Conservation (phyloP, 2,888 invertebrate genomes). For the Scaptomyza reducta region DNA sequence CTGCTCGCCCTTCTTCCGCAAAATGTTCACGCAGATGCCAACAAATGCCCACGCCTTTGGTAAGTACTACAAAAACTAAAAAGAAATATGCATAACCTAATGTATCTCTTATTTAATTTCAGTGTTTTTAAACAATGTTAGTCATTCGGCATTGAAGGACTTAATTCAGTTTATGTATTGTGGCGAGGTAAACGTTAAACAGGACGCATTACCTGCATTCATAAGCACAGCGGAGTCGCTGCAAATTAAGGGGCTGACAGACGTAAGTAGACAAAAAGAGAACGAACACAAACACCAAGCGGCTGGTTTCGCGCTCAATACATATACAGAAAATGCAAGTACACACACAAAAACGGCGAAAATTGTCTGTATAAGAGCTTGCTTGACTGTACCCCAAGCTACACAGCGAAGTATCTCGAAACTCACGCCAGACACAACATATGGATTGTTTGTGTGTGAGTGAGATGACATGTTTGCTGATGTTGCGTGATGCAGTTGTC, state of each 20-base stretch:
- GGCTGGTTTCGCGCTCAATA: slow-evolving; percentile 51
- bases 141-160: slow-evolving; percentile 89
- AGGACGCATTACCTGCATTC: slow-evolving; percentile 89
- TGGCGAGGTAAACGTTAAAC: slow-evolving; percentile 89
- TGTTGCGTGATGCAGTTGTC: slow-evolving; percentile 32
- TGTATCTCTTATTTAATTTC: slow-evolving; percentile 42
- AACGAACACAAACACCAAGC: slow-evolving; percentile 39
- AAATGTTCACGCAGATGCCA: slow-evolving; percentile 89
- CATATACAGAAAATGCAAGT: slow-evolving; percentile 12
- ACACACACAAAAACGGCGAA: slow-evolving; percentile 12
- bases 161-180: slow-evolving; percentile 90
- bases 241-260: slow-evolving; percentile 89
- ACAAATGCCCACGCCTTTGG: slow-evolving; percentile 89
- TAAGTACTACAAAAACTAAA: slow-evolving; percentile 76
- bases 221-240: slow-evolving; percentile 90
- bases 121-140: slow-evolving; percentile 90
- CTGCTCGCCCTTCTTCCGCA: slow-evolving; percentile 90
- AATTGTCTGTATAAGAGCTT: slow-evolving; percentile 65
- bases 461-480: slow-evolving; percentile 17
- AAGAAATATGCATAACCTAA: neutral
- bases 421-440: neutral
- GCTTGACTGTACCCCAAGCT: slow-evolving; percentile 68
- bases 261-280: slow-evolving; percentile 85
- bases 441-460: slow-evolving; percentile 19
- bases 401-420: slow-evolving; percentile 55